phyloP scores from a whole-genome alignment of 30 jellyfish, hydroid and myxozoan genomes.

The Aurelia sp. region DNA sequence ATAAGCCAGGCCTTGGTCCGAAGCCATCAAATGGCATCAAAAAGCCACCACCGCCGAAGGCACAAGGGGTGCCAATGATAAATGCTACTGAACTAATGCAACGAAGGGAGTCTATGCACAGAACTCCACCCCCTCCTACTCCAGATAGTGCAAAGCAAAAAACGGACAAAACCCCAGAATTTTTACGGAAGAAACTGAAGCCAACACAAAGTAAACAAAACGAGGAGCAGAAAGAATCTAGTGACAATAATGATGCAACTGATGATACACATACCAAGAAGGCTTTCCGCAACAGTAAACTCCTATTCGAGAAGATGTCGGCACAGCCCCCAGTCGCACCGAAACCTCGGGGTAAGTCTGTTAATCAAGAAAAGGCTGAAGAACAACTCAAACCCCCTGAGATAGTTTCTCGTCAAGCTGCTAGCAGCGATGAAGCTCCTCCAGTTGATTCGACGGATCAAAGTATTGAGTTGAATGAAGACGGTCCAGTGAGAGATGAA shows the following conservation, averaged over 20 bases:
- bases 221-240: background rate
- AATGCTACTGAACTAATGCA: slow-evolving; percentile 7
- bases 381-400: too few species aligned
- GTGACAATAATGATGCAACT: background rate
- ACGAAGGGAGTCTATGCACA: slow-evolving; percentile 48
- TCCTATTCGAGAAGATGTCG: slow-evolving; percentile 41
- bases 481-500: too few species aligned
- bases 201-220: slow-evolving; percentile 9
- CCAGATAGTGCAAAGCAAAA: slow-evolving; percentile 41
- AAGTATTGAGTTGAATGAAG: too few species aligned
- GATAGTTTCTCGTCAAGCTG: too few species aligned
- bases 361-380: too few species aligned
- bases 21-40: background rate
- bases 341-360: slow-evolving; percentile 8
- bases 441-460: too few species aligned
- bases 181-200: slow-evolving; percentile 49
- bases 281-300: slow-evolving; percentile 43
- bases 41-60: background rate
- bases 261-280: background rate
- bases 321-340: slow-evolving; percentile 41
- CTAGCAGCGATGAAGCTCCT: too few species aligned
- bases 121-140: slow-evolving; percentile 64
- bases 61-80: slow-evolving; percentile 11
- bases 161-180: slow-evolving; percentile 42
- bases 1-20: background rate